Evolutionary conservation across 2,797 vertebrate species (phyloP).

Genomic region (Borostomias antarcticus): DNA sequence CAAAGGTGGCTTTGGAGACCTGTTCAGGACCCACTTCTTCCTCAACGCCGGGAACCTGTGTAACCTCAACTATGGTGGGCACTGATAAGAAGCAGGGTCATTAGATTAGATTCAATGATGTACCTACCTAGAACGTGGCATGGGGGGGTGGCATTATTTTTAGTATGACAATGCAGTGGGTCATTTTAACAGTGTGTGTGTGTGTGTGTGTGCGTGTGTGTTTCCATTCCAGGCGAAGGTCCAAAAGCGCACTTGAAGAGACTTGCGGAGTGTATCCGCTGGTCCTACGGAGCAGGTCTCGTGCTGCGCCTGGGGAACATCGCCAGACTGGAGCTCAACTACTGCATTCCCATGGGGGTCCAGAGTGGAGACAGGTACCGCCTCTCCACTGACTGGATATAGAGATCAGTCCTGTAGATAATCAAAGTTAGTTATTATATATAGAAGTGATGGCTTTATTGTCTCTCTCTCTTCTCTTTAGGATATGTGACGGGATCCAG

Average conservation of each 20-base stretch:
- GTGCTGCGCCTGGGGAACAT: slow-evolving; percentile 95
- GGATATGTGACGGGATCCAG: slow-evolving; percentile 96
- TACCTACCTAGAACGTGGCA: neutral
- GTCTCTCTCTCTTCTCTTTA: slow-evolving; percentile 51
- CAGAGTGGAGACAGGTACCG: slow-evolving; percentile 91
- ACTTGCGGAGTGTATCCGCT: slow-evolving; percentile 91
- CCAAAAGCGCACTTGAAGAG: slow-evolving; percentile 87
- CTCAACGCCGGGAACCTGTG: slow-evolving; percentile 98
- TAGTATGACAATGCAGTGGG: neutral
- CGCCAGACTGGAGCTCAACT: slow-evolving; percentile 93
- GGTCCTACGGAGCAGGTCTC: slow-evolving; percentile 92
- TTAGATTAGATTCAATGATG: neutral
- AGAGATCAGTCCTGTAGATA: too few relatives aligned
- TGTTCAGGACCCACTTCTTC: slow-evolving; percentile 97
- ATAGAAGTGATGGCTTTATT: too few relatives aligned
- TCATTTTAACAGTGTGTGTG: neutral
- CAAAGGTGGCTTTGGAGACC: slow-evolving; percentile 90
- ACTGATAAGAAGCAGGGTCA: neutral
- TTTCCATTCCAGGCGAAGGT: slow-evolving; percentile 83
- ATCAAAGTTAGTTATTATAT: too few relatives aligned
- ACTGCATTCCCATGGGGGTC: slow-evolving; percentile 97
- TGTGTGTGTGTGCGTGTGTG: neutral
- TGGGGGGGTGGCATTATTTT: neutral
- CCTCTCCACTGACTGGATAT: neutral
- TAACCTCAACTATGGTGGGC: slow-evolving; percentile 93